These are phyloP conservation scores for Daktulosphaira vitifoliae DNA, from an alignment of 1,140 invertebrate genomes.

Conservation along the genomic window DNA sequence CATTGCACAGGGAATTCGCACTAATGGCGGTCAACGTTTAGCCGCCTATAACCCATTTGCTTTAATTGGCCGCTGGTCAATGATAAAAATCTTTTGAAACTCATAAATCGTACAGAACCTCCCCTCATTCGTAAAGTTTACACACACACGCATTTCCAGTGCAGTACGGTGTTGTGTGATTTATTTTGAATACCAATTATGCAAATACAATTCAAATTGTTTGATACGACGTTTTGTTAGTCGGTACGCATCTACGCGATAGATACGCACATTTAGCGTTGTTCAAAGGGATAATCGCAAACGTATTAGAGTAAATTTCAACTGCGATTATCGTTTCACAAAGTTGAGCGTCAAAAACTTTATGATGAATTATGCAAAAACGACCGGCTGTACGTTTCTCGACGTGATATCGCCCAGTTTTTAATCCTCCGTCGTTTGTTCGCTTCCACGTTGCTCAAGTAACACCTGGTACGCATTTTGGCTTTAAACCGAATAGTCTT, in stretches of 20 bases:
- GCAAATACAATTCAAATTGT: neutral
- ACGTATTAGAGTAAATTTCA: conserved; percentile 1
- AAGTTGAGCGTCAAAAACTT: conserved; percentile 29
- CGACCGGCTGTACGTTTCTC: conserved; percentile 8
- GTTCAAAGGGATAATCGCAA: neutral
- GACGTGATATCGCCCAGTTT: conserved; percentile 9
- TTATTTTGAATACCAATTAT: neutral
- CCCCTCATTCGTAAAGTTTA: neutral
- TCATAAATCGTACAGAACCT: conserved; percentile 8
- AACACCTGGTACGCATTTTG: conserved; percentile 24
- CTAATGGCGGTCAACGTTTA: conserved; percentile 7
- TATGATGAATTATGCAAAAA: conserved; percentile 33
- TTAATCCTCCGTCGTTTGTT: conserved; percentile 25
- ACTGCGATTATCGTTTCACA: conserved; percentile 27
- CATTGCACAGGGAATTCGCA: neutral
- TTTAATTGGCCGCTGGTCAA: conserved; percentile 25
- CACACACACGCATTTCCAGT: neutral
- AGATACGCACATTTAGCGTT: too few relatives aligned
- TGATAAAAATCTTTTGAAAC: conserved; percentile 26
- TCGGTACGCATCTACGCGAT: too few relatives aligned
- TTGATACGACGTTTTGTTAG: too few relatives aligned
- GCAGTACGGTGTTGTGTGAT: neutral
- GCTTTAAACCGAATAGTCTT: conserved; percentile 21
- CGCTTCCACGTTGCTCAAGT: neutral
- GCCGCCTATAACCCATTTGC: neutral